These are phyloP conservation scores for Harpalus rubripes DNA, from an alignment of 2,888 invertebrate genomes.

Conservation along the genomic window DNA sequence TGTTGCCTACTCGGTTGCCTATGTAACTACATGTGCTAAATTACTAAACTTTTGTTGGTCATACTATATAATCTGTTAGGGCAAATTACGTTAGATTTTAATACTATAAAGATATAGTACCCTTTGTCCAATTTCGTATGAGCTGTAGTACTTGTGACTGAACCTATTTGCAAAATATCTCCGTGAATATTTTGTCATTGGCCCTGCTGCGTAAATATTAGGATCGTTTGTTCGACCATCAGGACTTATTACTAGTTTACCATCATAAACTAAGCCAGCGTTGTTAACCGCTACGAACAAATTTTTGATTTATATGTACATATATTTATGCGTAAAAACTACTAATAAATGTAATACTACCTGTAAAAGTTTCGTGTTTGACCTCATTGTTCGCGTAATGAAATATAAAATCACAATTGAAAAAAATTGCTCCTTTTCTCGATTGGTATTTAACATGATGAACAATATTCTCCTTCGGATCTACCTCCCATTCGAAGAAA, in stretches of 20 bases:
- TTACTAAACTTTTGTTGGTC: slow-evolving; percentile 1
- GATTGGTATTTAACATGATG: slow-evolving; percentile 79
- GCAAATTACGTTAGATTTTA: too few species aligned
- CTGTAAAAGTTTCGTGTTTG: slow-evolving; percentile 42
- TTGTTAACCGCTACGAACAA: slow-evolving; percentile 78
- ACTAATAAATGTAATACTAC: slow-evolving; percentile 8
- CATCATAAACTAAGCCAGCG: slow-evolving; percentile 81
- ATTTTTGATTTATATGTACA: too few species aligned
- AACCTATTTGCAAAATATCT: slow-evolving; percentile 79
- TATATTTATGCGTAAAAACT: too few species aligned
- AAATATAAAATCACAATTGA: slow-evolving; percentile 81
- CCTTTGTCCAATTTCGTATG: slow-evolving; percentile 83
- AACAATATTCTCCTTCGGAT: slow-evolving; percentile 74
- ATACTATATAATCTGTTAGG: too few species aligned
- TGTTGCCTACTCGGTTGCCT: too few species aligned
- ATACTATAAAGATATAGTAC: slow-evolving; percentile 76
- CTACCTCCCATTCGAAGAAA: slow-evolving; percentile 79
- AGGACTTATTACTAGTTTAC: slow-evolving; percentile 82
- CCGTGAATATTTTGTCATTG: slow-evolving; percentile 82
- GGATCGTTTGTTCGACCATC: slow-evolving; percentile 84
- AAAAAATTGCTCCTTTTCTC: slow-evolving; percentile 75
- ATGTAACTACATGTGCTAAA: not conserved
- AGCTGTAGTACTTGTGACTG: slow-evolving; percentile 80
- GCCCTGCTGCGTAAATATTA: slow-evolving; percentile 83
- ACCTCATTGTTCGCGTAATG: slow-evolving; percentile 80